Base-by-base conservation (phyloP, 2,888 invertebrate genomes). In the Ganaspis brasiliensis region DNA sequence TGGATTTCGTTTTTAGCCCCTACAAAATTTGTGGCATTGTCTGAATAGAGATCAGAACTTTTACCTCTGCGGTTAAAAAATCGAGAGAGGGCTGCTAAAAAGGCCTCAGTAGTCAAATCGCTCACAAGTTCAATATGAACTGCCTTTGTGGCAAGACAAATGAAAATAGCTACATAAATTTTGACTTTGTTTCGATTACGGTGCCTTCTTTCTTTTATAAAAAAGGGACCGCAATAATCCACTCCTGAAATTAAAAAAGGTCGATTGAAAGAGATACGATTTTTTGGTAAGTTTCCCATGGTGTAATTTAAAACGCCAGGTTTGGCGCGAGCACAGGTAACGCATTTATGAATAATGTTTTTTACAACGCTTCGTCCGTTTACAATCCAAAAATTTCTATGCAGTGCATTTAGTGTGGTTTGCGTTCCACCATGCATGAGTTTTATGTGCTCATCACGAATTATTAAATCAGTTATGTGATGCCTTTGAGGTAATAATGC, bases 1-100 rank as follows among this genome's bases (percentile, higher is more conserved):
- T 77, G 61, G 1, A 88, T 67, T 56, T 85, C 79, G 5, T 82
- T 83, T 14, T 82, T 80, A 5, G 88, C 88, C 1, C 88, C 89
- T 1, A 86, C 78, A 74, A 89, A 90, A 72, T 88, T 89, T 0
- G 84, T 85, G 0, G 87, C 89, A 63, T 87, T 87, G 67, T 89
- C 89, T 6, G 86, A 87, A 70, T 83, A 85, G 0, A 91, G 81
- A 6, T 84, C 31, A 31, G 31, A 31, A 6, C 31, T 31, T 31
- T 31, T 31, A 31, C 31, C 31, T 6, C 31, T 31, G 55, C 89
- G 70, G 4, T 87, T 77, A 8, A 88, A 84, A 52, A 90, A 90
- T 5, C 89, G 81, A 19, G 80, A 61, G 2, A 90, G 63, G 0
- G 88, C 84, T 1, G 83, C 85, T 3, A 90, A 31, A 76, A 90